Conservation (phyloP, 2,113 vertebrate genomes). For the zebrafish (Danio rerio) region GRCz12tu NC_133195.1:31608001-31608500, state of each 20-base stretch:
- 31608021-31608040: no score
- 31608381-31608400: constrained; percentile 87
- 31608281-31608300: constrained; percentile 14
- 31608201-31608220: constrained; percentile 6
- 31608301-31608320: not conserved
- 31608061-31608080: no score
- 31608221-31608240: not conserved
- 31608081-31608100: no score
- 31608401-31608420: constrained; percentile 78
- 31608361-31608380: not conserved
- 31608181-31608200: not conserved
- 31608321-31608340: not conserved
- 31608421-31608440: constrained; percentile 75
- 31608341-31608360: constrained; percentile 18
- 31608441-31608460: constrained; percentile 75
- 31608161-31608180: no score
- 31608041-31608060: no score
- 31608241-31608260: not conserved
- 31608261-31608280: not conserved
- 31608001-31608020: no score
- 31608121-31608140: no score
- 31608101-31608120: no score
- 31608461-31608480: constrained; percentile 71
- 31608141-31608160: no score
- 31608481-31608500: constrained; percentile 55